Conservation (phyloP, 2,888 invertebrate species). For the Corythucha ciliata region DNA sequence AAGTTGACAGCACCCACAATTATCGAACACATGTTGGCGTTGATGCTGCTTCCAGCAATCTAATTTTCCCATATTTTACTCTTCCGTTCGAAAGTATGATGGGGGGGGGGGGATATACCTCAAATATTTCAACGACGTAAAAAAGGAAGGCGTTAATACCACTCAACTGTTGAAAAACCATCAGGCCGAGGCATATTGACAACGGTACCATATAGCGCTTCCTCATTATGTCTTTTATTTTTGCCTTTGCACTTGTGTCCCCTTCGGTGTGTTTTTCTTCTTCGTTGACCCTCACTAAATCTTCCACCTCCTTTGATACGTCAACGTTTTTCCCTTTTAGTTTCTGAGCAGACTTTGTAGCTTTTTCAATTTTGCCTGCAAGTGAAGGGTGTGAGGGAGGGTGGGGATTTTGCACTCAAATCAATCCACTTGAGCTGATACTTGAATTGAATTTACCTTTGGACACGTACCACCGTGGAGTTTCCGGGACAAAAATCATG, state of each 20-base stretch:
- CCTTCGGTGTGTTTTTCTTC: slow-evolving; percentile 59
- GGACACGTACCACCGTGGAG: slow-evolving; percentile 81
- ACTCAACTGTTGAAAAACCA: slow-evolving; percentile 91
- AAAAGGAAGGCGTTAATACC: slow-evolving; percentile 95
- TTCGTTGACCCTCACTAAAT: slow-evolving; percentile 60
- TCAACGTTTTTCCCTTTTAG: slow-evolving; percentile 68
- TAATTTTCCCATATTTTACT: no score
- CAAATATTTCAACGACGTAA: slow-evolving; percentile 78
- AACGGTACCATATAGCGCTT: slow-evolving; percentile 66
- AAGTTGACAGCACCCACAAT: slow-evolving; percentile 82
- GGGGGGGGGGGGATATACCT: slow-evolving; percentile 43
- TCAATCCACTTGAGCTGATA: no score
- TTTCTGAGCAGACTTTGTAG: slow-evolving; percentile 69
- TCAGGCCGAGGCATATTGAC: slow-evolving; percentile 71
- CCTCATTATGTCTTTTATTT: slow-evolving; percentile 58
- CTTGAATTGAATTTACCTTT: slow-evolving; percentile 53
- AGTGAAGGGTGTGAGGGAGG: no score
- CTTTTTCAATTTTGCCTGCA: slow-evolving; percentile 55
- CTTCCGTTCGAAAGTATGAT: no score
- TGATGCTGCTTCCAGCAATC: slow-evolving; percentile 68
- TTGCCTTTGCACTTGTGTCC: slow-evolving; percentile 41
- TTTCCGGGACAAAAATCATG: slow-evolving; percentile 81
- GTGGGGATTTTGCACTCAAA: no score
- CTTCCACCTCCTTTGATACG: slow-evolving; percentile 65
- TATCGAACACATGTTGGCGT: slow-evolving; percentile 68